Evolutionary conservation across 2,888 invertebrate species (phyloP), one percentile per base, ranked within the genome.

Genomic region (Temnothorax unifasciatus): DNA sequence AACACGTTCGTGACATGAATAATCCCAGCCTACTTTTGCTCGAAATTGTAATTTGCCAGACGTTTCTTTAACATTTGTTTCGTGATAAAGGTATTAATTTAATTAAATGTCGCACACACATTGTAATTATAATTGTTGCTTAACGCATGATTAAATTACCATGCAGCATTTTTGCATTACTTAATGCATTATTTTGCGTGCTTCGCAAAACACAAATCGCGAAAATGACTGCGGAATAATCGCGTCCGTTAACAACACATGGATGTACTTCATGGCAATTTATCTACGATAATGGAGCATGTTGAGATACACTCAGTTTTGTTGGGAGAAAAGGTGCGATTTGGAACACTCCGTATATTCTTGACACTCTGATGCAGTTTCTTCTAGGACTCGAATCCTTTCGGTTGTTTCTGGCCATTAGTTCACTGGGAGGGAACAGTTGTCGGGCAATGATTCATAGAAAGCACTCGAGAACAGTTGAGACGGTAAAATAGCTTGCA

Each of bases 401-500:
- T 71, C 47, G 47, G 15, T 38, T 59, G 47, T 57, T 79, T 18
- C 25, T 71, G 74, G 38, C 25, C 47, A 73, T 81, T 73, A 81
- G 59, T 41, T 79, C 59, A 18, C 47, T 38, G 73, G 44, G 57
- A 79, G 34, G 15, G 34, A 38, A 47, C 57, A 79, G 69, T 59
- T 68, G 69, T 69, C 57, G 47, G 29, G 47, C 59, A 79, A 59
- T 79, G 69, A 79, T 69, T 79, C 69, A 79, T 79, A 79, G 57
- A 50, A 21, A n/a, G 21, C 38, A 64, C 76, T 64, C 25, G 64
- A 47, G 69, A 79, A 69, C 21, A 69, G 25, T 64, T 13, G 25
- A 69, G 57, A 68, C n/a, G 44, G 6, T 34, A 69, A 47, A 63
- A 34, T 57, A 69, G 13, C 29, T 44, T 2, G 13, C 47, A 47